A percentile compares a stretch with the other conserved stretches of the same genome.
Conservation (phyloP, 2,888 invertebrate genomes). For the Choreutis nemorana region DNA sequence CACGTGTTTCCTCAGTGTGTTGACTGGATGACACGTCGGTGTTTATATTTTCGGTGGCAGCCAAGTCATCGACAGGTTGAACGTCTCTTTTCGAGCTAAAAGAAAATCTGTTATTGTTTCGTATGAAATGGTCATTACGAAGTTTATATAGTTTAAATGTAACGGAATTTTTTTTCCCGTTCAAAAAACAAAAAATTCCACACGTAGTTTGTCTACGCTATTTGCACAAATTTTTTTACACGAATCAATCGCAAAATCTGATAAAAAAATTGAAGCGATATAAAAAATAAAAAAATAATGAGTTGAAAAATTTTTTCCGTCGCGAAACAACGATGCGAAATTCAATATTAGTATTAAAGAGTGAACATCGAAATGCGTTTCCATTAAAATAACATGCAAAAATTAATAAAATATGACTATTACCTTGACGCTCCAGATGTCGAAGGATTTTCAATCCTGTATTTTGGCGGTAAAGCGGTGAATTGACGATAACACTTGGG, state of each 20-base stretch:
- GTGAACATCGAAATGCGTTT: not conserved
- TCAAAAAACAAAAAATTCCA: not conserved
- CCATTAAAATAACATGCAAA: not conserved
- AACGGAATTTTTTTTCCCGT: not conserved
- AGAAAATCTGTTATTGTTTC: constrained; percentile 1
- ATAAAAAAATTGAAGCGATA: not conserved
- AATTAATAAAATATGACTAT: constrained; percentile 1
- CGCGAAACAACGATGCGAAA: not conserved
- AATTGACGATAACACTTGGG: constrained; percentile 2
- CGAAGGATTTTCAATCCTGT: constrained; percentile 2
- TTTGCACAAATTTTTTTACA: not conserved
- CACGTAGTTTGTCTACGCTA: not conserved
- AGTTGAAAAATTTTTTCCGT: not conserved
- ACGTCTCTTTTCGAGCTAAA: not conserved
- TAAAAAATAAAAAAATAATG: not conserved
- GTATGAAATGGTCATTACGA: constrained; percentile 1
- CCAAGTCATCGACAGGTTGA: not conserved
- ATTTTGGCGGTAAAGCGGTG: constrained; percentile 2
- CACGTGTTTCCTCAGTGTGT: not conserved
- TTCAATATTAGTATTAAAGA: not conserved
- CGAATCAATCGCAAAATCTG: not conserved
- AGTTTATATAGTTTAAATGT: not conserved
- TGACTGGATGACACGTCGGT: constrained; percentile 2
- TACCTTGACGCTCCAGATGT: constrained; percentile 2
- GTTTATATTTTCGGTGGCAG: constrained; percentile 1